Conservation (phyloP, 1,140 invertebrate genomes). For the Apis florea region DNA sequence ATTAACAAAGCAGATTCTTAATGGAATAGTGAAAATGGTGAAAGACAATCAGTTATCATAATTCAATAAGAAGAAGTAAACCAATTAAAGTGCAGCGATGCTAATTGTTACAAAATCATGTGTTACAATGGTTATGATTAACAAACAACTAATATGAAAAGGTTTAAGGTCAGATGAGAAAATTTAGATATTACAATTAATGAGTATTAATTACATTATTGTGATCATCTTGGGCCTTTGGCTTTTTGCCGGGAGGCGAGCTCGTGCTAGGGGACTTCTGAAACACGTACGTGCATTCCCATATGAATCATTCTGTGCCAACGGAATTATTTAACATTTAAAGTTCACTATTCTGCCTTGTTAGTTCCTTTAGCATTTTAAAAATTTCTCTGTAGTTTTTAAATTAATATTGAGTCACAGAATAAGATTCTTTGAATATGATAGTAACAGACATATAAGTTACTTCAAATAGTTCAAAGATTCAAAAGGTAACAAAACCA, state of each 20-base stretch:
- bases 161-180: slow-evolving; percentile 66
- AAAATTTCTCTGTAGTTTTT: slow-evolving; percentile 22
- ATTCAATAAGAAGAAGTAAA: slow-evolving; percentile 54
- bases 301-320: slow-evolving; percentile 70
- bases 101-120: slow-evolving; percentile 60
- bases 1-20: slow-evolving; percentile 66
- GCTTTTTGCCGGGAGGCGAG: slow-evolving; percentile 77
- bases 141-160: slow-evolving; percentile 69
- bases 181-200: slow-evolving; percentile 75
- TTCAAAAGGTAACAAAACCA: slow-evolving; percentile 40
- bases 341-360: background rate
- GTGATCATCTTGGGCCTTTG: slow-evolving; percentile 77
- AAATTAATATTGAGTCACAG: slow-evolving; percentile 40
- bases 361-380: background rate
- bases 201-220: slow-evolving; percentile 79
- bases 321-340: slow-evolving; percentile 45
- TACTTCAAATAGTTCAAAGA: slow-evolving; percentile 39
- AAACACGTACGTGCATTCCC: slow-evolving; percentile 78
- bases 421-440: slow-evolving; percentile 43
- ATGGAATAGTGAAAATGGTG: slow-evolving; percentile 42
- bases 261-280: slow-evolving; percentile 78
- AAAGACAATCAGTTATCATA: slow-evolving; percentile 46
- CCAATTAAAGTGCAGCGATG: slow-evolving; percentile 56
- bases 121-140: slow-evolving; percentile 67
- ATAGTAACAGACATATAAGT: slow-evolving; percentile 50